Evolutionary conservation across 2,113 vertebrate genomes (phyloP), one percentile per base, ranked within the genome.

Genomic region (Raphicerus campestris): DNA sequence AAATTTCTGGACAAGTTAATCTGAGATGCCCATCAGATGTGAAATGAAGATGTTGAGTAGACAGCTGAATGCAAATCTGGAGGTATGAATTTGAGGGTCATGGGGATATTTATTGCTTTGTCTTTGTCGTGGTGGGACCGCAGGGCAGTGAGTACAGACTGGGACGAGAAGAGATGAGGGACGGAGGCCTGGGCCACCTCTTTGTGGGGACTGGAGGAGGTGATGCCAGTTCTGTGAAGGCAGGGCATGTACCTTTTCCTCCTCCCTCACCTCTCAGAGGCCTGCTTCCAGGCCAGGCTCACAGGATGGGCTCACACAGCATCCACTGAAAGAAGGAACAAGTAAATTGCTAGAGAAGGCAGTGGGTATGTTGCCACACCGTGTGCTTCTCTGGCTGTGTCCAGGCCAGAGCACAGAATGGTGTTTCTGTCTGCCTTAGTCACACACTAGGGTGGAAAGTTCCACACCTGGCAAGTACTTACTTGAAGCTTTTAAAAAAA

Each of bases 401-500:
- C 83, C n/a, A 56, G 45, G 83, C 91, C 93, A 96, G 61, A 81
- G 60, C 77, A 84, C 28, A 98, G 91, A 93, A 66, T 17, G 45
- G 51, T 45, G 30, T 87, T 92, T 96, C 93, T 97, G 94, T 94
- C 91, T 45, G 94, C 26, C 45, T 95, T 66, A 85, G 91, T 91
- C 87, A 87, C 82, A 93, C 45, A 55, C 78, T 84, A 55, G 6
- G 42, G 61, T 94, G 98, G 66, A 94, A 1, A 1, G 53, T 53
- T 97, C 96, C 96, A 87, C n/a, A 94, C 91, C 10, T 97, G 93
- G 88, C 88, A 92, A 83, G n/a, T 11, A 42, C 80, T 89, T 26
- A 61, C 35, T 61, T 47, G 55, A 60, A 73, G 94, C 3, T 32
- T 66, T 9, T 1, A 55, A 55, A 55, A 55, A 20, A 55, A 22